phyloP scores from a whole-genome alignment of 1,140 invertebrate genomes.

The Drosophila sulfurigaster region DNA sequence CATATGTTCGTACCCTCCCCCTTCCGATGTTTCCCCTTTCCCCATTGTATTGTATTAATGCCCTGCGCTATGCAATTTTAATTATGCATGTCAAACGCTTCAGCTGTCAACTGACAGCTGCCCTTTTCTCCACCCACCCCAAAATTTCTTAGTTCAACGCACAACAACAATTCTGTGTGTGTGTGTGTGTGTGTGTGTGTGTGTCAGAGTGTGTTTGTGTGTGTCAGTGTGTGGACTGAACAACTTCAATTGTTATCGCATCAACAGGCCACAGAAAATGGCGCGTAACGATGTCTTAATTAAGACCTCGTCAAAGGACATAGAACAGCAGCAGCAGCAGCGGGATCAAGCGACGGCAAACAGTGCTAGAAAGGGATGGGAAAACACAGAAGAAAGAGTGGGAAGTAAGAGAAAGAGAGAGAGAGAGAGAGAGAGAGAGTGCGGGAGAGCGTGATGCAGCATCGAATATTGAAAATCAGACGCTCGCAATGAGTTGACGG shows the following conservation, averaged over 20 bases:
- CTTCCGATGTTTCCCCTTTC: neutral
- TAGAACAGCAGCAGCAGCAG: neutral
- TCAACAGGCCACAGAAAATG: constrained; percentile 52
- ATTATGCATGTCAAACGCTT: constrained; percentile 55
- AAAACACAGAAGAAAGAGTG: neutral
- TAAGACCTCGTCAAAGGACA: constrained; percentile 54
- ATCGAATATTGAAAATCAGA: constrained; percentile 43
- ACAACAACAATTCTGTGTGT: neutral
- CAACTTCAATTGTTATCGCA: constrained; percentile 49
- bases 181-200: constrained; percentile 13
- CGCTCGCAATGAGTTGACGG: constrained; percentile 25
- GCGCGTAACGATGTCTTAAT: constrained; percentile 75
- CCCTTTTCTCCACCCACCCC: neutral
- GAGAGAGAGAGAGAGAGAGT: neutral
- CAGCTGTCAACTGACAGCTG: constrained; percentile 25
- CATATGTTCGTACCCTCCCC: neutral
- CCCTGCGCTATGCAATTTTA: constrained; percentile 36
- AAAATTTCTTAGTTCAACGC: neutral
- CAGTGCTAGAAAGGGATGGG: too few species aligned
- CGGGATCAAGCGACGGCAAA: neutral
- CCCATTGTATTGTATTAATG: too few species aligned
- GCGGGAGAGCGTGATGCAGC: neutral
- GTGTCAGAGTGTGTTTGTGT: constrained; percentile 7
- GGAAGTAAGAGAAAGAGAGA: neutral
- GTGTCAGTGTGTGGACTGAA: constrained; percentile 18